Conservation (phyloP, 1,140 invertebrate genomes). For the Hermatobates lingyangjiaoensis region DNA sequence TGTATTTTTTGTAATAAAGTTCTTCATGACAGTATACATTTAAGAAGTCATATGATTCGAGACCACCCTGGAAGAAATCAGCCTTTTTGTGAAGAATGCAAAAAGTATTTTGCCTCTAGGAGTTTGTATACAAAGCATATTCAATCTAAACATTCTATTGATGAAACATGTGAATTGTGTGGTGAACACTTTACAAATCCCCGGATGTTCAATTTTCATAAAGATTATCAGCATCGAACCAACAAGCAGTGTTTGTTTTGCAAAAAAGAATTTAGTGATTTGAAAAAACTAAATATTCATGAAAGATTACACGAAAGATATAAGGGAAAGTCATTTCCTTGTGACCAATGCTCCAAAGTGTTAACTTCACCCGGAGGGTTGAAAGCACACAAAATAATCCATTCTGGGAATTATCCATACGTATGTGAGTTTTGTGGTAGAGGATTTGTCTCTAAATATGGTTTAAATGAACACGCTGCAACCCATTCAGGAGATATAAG, state of each 20-base stretch:
- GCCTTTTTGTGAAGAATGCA: neutral
- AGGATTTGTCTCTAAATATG: slow-evolving; percentile 15
- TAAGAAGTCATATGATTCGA: neutral
- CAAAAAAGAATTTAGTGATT: neutral
- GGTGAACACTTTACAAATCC: neutral
- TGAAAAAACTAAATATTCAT: neutral
- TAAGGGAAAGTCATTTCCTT: neutral
- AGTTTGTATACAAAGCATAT: neutral
- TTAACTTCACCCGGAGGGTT: neutral
- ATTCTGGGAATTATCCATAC: slow-evolving; percentile 27
- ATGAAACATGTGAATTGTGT: neutral
- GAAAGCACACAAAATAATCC: slow-evolving; percentile 23
- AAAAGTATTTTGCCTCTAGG: neutral
- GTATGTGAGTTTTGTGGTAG: slow-evolving; percentile 19
- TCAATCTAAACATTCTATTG: neutral
- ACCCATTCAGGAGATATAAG: slow-evolving; percentile 1
- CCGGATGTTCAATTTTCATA: neutral
- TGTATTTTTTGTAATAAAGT: neutral
- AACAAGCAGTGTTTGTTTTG: neutral
- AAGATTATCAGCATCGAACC: neutral
- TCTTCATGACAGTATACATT: neutral
- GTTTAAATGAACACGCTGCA: slow-evolving; percentile 6
- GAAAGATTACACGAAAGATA: neutral
- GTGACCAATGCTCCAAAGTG: neutral
- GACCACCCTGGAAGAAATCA: neutral